Percentiles rank a stretch among this genome's conserved stretches.
phyloP scores from a whole-genome alignment of 2,888 invertebrate species.

The Cyaniris semiargus region DNA sequence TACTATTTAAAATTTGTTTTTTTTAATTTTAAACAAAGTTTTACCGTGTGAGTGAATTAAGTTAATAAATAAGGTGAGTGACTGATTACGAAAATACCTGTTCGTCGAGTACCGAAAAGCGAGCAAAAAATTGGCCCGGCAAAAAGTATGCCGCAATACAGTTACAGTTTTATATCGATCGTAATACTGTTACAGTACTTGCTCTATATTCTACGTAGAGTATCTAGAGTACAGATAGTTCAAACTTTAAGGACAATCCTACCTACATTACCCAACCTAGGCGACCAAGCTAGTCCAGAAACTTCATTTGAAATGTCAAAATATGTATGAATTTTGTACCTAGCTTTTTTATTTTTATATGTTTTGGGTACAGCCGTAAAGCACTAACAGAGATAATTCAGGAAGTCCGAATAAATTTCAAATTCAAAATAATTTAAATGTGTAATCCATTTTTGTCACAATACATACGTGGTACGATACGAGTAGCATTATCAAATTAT shows the following conservation, averaged over 20 bases:
- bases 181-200: constrained; percentile 14
- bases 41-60: background rate
- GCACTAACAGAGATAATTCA: no score
- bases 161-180: constrained; percentile 17
- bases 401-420: no score
- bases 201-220: constrained; percentile 1
- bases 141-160: constrained; percentile 28
- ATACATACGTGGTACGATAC: no score
- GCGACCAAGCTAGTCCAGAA: no score
- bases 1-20: background rate
- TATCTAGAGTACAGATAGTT: background rate
- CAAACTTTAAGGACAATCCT: background rate
- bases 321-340: no score
- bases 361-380: no score
- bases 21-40: background rate
- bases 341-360: no score
- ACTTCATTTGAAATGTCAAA: no score
- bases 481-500: background rate
- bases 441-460: no score
- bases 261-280: background rate
- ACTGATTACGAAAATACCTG: constrained; percentile 27
- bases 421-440: no score
- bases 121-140: constrained; percentile 16
- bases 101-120: constrained; percentile 18
- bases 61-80: constrained; percentile 12